Conservation (phyloP, 2,113 vertebrate genomes). For the Megaceryle torquata region DNA sequence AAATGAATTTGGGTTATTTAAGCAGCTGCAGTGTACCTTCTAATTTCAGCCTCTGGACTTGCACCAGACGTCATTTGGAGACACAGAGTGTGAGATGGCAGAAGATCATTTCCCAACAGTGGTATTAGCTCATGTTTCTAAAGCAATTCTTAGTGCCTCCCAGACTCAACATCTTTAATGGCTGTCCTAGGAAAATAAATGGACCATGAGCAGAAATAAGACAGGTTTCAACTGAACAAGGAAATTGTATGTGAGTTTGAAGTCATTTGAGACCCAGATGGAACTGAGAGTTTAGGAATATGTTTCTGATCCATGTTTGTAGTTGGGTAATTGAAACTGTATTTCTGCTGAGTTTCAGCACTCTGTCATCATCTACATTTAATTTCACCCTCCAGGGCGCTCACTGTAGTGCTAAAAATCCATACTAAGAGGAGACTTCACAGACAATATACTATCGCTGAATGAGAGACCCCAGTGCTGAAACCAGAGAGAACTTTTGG, state of each 20-base stretch:
- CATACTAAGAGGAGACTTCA: conserved; percentile 28
- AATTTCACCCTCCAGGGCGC: conserved; percentile 38
- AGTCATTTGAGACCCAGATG: conserved; percentile 45
- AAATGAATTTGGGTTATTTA: conserved; percentile 44
- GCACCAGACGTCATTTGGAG: conserved; percentile 30
- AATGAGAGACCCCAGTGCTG: not conserved
- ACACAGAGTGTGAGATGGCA: not conserved
- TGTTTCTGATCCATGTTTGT: conserved; percentile 27
- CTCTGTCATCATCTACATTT: conserved; percentile 46
- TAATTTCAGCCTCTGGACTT: conserved; percentile 58
- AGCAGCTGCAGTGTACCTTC: conserved; percentile 12
- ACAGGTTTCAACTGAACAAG: conserved; percentile 52
- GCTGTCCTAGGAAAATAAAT: conserved; percentile 51
- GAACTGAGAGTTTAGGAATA: conserved; percentile 14
- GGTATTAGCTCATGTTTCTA: conserved; percentile 24
- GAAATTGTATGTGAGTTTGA: conserved; percentile 42
- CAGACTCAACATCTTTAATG: not conserved
- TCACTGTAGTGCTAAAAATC: conserved; percentile 16
- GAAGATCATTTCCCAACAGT: conserved; percentile 47
- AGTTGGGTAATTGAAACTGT: conserved; percentile 54
- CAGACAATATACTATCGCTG: not conserved
- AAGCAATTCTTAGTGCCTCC: conserved; percentile 22
- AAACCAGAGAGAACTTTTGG: not conserved
- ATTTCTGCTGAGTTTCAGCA: conserved; percentile 59
- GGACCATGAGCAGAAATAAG: conserved; percentile 40